Evolutionary conservation across 2,797 vertebrate species (phyloP), one percentile per base, ranked within the genome.

Genomic region (Acomys russatus): DNA sequence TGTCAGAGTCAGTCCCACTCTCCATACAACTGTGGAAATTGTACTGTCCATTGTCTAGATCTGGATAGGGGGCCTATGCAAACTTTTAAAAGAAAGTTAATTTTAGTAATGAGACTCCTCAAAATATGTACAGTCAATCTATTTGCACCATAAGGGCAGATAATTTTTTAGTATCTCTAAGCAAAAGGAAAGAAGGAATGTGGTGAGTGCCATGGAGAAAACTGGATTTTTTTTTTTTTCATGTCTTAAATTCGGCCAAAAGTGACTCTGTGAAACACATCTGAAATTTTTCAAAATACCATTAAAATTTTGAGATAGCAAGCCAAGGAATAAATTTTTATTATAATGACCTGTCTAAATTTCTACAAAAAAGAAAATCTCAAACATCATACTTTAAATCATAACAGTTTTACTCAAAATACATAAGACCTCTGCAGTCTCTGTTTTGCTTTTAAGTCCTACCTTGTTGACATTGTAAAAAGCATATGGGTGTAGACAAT

Each of bases 81-180:
- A 44, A 30, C 4, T 94, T 94, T 96, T 94, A 30, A 70, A 95
- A 92, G 22, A 92, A 97, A 88, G n/a, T 22, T 90, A 92, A 92
- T 68, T 93, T 88, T 80, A 91, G 89, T 78, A 87, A 88, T 89
- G 22, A 87, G n/a, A 92, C 70, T 64, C n/a, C 35, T 88, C 0
- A 38, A 97, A 95, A 93, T 77, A 17, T 18, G 6, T 90, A 83
- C 59, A 59, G 54, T 9, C n/a, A 74, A 90, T 61, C 35, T 38
- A 77, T 76, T 20, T n/a, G 23, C 59, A 71, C 14, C 38, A 10
- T 88, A 83, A 85, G 22, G 61, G 1, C 18, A 88, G 22, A 68
- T 74, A 66, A 94, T 74, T 92, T 96, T 51, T 77, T 77, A 89
- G 85, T 73, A 33, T 94, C 70, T 23, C 87, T 33, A 22, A 59